Conservation (phyloP, 2,113 vertebrate species). For the Callionymus lyra region DNA sequence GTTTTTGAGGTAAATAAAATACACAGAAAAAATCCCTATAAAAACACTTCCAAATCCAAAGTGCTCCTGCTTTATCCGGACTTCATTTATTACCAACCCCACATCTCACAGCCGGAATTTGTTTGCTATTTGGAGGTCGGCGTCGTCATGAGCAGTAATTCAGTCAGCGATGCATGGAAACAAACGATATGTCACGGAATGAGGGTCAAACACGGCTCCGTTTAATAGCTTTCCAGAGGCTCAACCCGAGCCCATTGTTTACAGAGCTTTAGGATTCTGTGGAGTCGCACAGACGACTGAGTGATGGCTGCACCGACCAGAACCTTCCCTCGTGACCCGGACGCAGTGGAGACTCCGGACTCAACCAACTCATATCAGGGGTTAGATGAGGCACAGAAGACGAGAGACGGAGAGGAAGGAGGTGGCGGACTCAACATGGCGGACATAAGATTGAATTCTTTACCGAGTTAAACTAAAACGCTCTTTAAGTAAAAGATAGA, state of each 20-base stretch:
- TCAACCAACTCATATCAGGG: constrained; percentile 69
- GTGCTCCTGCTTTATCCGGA: constrained; percentile 1
- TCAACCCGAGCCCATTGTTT: constrained; percentile 35
- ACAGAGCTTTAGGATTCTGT: constrained; percentile 21
- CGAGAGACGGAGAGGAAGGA: constrained; percentile 31
- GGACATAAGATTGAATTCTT: constrained; percentile 35
- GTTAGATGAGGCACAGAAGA: constrained; percentile 56
- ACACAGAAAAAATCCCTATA: neutral
- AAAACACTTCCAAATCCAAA: neutral
- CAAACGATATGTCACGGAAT: constrained; percentile 16
- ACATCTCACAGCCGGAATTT: constrained; percentile 6
- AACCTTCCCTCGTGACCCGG: constrained; percentile 38
- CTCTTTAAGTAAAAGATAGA: too few relatives aligned
- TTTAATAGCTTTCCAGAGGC: constrained; percentile 28
- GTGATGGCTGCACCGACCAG: constrained; percentile 25
- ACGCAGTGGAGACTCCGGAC: too few relatives aligned
- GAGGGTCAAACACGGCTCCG: constrained; percentile 23
- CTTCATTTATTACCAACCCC: constrained; percentile 9
- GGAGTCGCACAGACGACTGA: constrained; percentile 26
- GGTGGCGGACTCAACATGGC: constrained; percentile 25
- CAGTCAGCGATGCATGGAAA: constrained; percentile 17
- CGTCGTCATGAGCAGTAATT: constrained; percentile 24
- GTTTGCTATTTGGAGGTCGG: constrained; percentile 6
- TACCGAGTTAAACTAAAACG: constrained; percentile 21
- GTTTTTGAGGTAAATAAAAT: too few relatives aligned